Evolutionary conservation across 2,888 invertebrate genomes (phyloP).

Genomic region (Cecidostiba fungosa): DNA sequence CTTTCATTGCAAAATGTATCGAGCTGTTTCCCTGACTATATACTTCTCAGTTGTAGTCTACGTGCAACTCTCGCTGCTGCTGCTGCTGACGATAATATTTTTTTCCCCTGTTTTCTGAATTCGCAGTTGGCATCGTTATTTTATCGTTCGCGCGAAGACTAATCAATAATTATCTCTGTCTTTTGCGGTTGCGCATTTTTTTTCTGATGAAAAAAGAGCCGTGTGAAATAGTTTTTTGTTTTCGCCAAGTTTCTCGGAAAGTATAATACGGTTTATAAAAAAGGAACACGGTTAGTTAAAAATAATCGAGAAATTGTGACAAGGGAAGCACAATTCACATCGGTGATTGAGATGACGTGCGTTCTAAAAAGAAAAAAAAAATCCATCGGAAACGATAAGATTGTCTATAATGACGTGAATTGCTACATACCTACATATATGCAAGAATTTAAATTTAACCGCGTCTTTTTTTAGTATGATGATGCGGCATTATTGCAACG

Average conservation of each 20-base stretch:
- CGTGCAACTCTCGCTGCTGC: background rate
- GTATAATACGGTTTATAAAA: background rate
- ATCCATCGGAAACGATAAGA: background rate
- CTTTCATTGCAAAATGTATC: constrained; percentile 47
- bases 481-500: background rate
- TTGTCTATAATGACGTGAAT: background rate
- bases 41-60: background rate
- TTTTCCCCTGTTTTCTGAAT: background rate
- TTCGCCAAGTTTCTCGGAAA: background rate
- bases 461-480: background rate
- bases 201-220: background rate
- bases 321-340: background rate
- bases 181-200: background rate
- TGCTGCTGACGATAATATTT: background rate
- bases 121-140: background rate
- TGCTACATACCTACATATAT: background rate
- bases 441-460: background rate
- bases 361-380: background rate
- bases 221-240: background rate
- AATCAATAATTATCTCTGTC: constrained; percentile 7
- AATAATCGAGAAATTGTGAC: background rate
- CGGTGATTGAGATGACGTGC: background rate
- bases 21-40: background rate
- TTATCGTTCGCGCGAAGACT: background rate
- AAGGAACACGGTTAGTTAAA: background rate